Conservation (phyloP, 1,140 invertebrate genomes). For the Ectropis grisescens region DNA sequence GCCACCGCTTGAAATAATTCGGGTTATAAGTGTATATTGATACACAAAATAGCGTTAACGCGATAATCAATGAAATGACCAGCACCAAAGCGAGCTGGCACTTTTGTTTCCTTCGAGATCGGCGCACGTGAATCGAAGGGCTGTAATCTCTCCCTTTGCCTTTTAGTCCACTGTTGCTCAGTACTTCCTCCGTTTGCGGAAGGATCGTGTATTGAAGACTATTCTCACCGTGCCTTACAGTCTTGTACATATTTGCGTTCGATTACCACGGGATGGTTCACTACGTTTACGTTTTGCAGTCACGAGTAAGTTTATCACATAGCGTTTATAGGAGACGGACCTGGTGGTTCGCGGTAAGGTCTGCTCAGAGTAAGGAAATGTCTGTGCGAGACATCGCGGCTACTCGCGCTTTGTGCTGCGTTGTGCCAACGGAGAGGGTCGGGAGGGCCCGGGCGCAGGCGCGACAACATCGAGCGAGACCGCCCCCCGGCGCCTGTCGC, state of each 20-base stretch:
- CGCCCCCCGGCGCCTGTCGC: conserved; percentile 40
- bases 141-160: conserved; percentile 68
- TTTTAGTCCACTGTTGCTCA: conserved; percentile 72
- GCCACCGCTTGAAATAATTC: too few relatives aligned
- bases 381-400: conserved; percentile 31
- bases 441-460: conserved; percentile 32
- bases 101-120: conserved; percentile 39
- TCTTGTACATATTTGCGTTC: conserved; percentile 77
- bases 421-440: conserved; percentile 10
- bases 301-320: conserved; percentile 40
- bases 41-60: conserved; percentile 40
- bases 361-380: conserved; percentile 32
- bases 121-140: conserved; percentile 51
- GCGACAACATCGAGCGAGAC: conserved; percentile 63
- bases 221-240: conserved; percentile 79
- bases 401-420: conserved; percentile 45
- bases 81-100: conserved; percentile 50
- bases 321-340: conserved; percentile 24
- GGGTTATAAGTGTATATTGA: conserved; percentile 51
- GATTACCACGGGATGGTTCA: conserved; percentile 35
- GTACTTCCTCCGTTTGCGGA: conserved; percentile 77
- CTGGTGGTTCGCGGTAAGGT: conserved; percentile 22
- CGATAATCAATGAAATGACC: conserved; percentile 39
- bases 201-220: conserved; percentile 81
- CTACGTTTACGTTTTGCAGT: conserved; percentile 27